Percentiles rank a stretch among this genome's conserved stretches.
phyloP scores from a whole-genome alignment of 2,113 vertebrate genomes.

The Cyprinus carpio region DNA sequence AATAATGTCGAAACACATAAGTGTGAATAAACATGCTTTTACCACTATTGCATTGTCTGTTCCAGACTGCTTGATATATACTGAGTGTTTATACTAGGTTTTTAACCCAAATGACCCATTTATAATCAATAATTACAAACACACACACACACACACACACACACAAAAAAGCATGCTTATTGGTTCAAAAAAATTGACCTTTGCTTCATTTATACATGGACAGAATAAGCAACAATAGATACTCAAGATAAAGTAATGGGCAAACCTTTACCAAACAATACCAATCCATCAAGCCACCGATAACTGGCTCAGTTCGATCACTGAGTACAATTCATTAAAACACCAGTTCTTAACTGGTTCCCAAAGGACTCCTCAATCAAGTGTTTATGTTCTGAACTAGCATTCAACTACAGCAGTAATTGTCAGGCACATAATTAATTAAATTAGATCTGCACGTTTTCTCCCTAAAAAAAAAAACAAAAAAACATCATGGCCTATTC shows the following conservation, averaged over 20 bases:
- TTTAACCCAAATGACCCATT: too few species aligned
- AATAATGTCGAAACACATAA: too few species aligned
- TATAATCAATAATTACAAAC: too few species aligned
- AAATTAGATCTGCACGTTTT: constrained; percentile 3
- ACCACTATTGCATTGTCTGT: too few species aligned
- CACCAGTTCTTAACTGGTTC: constrained; percentile 11
- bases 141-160: too few species aligned
- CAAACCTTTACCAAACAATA: background rate
- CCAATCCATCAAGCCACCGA: background rate
- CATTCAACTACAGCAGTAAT: background rate
- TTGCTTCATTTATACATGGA: background rate
- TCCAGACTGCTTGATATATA: too few species aligned
- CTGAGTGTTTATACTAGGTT: too few species aligned
- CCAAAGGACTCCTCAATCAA: constrained; percentile 11
- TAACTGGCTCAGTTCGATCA: background rate
- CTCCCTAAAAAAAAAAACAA: background rate
- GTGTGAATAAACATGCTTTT: too few species aligned
- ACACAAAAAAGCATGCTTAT: too few species aligned
- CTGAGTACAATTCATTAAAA: background rate
- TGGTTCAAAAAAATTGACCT: background rate
- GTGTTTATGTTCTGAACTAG: constrained; percentile 2
- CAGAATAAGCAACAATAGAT: too few species aligned
- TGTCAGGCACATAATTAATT: constrained; percentile 20
- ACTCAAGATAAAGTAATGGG: background rate
- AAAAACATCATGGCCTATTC: background rate